A percentile compares a stretch with the other conserved stretches of the same genome.
Evolutionary conservation across 2,797 vertebrate species (phyloP).

Genomic region (Moxostoma hubbsi): DNA sequence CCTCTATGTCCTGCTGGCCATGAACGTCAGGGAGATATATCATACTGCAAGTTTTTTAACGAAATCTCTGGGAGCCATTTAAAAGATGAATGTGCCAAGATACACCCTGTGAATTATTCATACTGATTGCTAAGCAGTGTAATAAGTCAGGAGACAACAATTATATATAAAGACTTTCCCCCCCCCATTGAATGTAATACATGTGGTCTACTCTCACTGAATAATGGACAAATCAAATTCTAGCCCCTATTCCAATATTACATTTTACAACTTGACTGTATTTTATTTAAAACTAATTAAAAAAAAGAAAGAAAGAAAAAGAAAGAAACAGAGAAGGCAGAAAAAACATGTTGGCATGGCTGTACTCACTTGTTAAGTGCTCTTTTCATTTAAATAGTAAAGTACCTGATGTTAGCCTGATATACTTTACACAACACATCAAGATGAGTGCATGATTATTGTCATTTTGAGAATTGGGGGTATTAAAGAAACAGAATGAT

Average conservation of each 20-base stretch:
- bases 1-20: no score
- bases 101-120: constrained; percentile 22
- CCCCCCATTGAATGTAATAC: constrained; percentile 24
- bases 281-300: not conserved
- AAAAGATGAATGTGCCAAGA: not conserved
- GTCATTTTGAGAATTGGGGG: constrained; percentile 1
- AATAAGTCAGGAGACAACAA: not conserved
- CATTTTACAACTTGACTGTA: constrained; percentile 1
- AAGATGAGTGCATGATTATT: not conserved
- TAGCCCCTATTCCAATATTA: not conserved
- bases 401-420: constrained; percentile 21
- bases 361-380: not conserved
- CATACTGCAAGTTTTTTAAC: not conserved
- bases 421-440: not conserved
- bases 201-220: not conserved
- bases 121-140: not conserved
- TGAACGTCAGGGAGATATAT: not conserved
- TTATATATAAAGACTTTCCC: not conserved
- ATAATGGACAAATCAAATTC: constrained; percentile 1
- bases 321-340: not conserved
- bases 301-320: constrained; percentile 14
- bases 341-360: constrained; percentile 11
- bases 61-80: constrained; percentile 5
- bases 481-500: not conserved
- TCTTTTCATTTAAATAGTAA: constrained; percentile 43